Base-by-base conservation (phyloP, 1,140 invertebrate species). In the Rhynchophorus ferrugineus region DNA sequence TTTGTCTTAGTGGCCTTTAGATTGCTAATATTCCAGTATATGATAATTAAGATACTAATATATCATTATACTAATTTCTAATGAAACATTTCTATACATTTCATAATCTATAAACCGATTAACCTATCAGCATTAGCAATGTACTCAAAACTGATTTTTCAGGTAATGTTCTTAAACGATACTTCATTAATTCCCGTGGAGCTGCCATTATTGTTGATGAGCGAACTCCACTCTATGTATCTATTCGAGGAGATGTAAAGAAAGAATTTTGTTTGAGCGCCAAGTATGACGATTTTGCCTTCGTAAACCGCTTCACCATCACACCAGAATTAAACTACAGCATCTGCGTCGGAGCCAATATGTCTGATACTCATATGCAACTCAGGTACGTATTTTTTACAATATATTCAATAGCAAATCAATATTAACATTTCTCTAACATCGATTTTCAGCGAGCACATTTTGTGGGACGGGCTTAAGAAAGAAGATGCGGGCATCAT, bases 151-250 rank as follows among this genome's bases (percentile, higher is more conserved):
- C 3, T 36, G 34, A 36, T n/a, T 41, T 41, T 50, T 14, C 17
- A 52, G 49, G 49, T 5, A 85, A 86, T 56, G 84, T 87, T 0
- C 64, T 94, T 0, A 84, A 86, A 44, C 70, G 87, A 33, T 91
- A 90, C 58, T 89, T 92, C 57, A 80, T 93, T 17, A 90, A 84
- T 61, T 89, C 88, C 0, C 84, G 84, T 67, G 90, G 89, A 6
- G 85, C 85, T 9, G 84, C 85, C 0, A 81, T 94, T 16, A 75
- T 84, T 16, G 75, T 93, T 1, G 83, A 85, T 51, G 77, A 86
- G 6, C 73, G 83, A 24, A 85, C 84, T 0, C 90, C 90, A 0
- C 70, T 94, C 0, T 84, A 91, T 63, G 73, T 91, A 0, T 82
- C 85, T 1, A 80, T 90, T 6, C 85, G 57, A 69, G 71, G 67